Base-by-base conservation (phyloP, 1,140 invertebrate species). In the Triops cancriformis region DNA sequence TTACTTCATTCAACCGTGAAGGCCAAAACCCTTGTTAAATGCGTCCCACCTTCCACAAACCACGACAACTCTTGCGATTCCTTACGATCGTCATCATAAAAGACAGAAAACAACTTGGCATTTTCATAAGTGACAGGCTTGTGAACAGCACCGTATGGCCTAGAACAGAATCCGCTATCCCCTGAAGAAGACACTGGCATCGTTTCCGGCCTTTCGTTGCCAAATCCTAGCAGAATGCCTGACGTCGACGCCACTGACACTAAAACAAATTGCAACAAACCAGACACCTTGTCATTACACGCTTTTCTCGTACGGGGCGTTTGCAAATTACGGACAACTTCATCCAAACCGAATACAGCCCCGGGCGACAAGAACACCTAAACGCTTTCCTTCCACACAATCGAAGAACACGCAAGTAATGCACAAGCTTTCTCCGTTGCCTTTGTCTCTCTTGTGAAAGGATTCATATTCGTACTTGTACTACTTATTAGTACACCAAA, bases 41-140 rank as follows among this genome's bases (percentile, higher is more conserved):
- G 14, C 14, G 18, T 64, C 11, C 45, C 27, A 26, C 74, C 37
- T 76, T 76, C 51, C 51, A 64, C 7, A 18, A 18, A 64, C 18
- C 51, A 64, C 51, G 51, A n/a, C 18, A 64, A 23, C 51, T 64
- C 51, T 23, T 64, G 51, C 51, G 51, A 64, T 23, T 64, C 51
- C 51, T 64, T 64, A 14, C 23, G 23, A 9, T 64, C 51, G 51
- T 23, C 23, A 23, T 64, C 51, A 18, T 64, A 23, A 64, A 64
- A 64, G 51, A 64, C 51, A 23, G 51, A 64, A 64, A 64, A 64
- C 51, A 64, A 18, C 51, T 64, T 64, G 51, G 51, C 51, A 64
- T 64, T 64, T 64, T 64, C 51, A 23, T 64, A 64, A 64, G 18
- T 14, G 23, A 64, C 18, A 64, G 51, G 51, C 51, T 64, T 18